Base-by-base conservation (phyloP, 2,888 invertebrate genomes). In the Himalopsyche kuldschensis region DNA sequence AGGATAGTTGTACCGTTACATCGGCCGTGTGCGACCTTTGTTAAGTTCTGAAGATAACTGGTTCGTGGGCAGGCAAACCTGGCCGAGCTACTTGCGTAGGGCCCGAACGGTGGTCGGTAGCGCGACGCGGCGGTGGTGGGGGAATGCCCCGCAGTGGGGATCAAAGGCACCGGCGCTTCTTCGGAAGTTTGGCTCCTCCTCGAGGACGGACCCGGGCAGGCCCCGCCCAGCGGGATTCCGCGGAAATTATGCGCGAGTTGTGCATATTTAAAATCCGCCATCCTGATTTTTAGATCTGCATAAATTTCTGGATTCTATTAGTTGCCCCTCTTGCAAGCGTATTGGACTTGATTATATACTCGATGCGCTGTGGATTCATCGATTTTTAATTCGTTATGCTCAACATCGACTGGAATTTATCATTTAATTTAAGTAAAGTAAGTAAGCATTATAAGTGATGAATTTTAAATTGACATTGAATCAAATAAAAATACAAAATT, bases 141-240 rank as follows among this genome's bases (percentile, higher is more conserved):
- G 81, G 75, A 63, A 63, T 32, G 27, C n/a, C 27, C 27, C 31
- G 32, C 27, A 55, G 30, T 76, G 82, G 82, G 78, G 32, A 31
- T 47, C 75, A 82, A 82, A 82, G 63, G 77, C 91, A 90, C 90
- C 89, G 89, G 91, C 90, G 90, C 91, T 90, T 55, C 55, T 55
- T 55, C 55, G 55, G 55, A 55, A 55, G 55, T 55, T 87, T 87
- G 86, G 90, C 90, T 85, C 91, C 92, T 90, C 91, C 91, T 90
- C 90, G 87, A 89, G 92, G 92, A 91, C 91, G 91, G 87, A 91
- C 91, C 87, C 90, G 88, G 89, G 87, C 88, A 88, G 90, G 75
- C 41, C 6, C 79, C 75, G 41, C 31, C 81, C 32, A 11, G 55
- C 79, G 79, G 3, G 20, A 55, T 24, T 8, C 24, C 55, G 55